Evolutionary conservation across 92 coral and sea anemone genomes (phyloP), one percentile per base, ranked within the genome.

Genomic region (Plumapathes pennacea): DNA sequence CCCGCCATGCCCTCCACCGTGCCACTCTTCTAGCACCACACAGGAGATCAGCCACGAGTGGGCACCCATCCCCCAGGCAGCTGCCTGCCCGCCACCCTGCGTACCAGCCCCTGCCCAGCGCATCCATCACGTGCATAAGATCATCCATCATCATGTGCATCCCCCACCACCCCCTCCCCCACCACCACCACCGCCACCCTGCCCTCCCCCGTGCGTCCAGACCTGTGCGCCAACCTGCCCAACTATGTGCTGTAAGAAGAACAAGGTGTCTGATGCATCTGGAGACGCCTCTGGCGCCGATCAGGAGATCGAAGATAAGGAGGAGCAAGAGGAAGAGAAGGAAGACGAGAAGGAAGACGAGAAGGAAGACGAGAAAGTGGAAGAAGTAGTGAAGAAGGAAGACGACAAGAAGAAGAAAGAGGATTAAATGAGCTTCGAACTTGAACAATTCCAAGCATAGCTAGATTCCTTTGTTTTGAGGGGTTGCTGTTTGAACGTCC

Each of bases 141-240:
- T 85, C 44, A 78, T 85, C 55, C 95, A 85, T 61, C 95, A 85
- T 57, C 64, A 74, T 49, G 88, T 85, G n/a, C 95, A 85, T 33
- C 95, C 88, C 38, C 95, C 95, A 64, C 84, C 88, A 27, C 81
- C 81, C 22, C 85, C 90, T 10, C 88, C 95, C 29, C 91, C 91
- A 9, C 57, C 55, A 9, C 57, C 55, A 5, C 72, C 81, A 4
- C 85, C 95, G 61, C 85, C 46, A 38, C 76, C 50, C 13, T 79
- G 86, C 64, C 78, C 67, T 28, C 76, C 82, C 18, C 64, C 82
- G n/a, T 74, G 88, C 24, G 72, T 56, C 5, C 57, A 48, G 19
- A 63, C 66, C 68, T 84, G 90, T 37, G 88, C 95, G 5, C 88
- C 95, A 45, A 53, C 89, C 12, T 86, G 95, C 54, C 92, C 95